phyloP scores from a whole-genome alignment of 2,113 vertebrate species.

The Pungitius pungitius region DNA sequence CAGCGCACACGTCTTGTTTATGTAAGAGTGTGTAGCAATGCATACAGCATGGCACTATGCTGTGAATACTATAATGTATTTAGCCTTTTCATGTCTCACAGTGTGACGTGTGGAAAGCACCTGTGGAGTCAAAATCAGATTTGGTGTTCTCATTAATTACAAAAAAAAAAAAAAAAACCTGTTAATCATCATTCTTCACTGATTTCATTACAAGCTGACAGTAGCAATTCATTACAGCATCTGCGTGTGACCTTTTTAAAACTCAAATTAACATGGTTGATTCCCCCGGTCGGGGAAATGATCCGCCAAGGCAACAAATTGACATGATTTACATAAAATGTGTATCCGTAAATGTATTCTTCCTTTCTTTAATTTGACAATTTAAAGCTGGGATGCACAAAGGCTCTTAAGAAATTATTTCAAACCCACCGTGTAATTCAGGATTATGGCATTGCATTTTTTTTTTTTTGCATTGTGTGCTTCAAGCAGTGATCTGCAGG shows the following conservation, averaged over 20 bases:
- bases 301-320: conserved; percentile 33
- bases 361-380: neutral
- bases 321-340: conserved; percentile 18
- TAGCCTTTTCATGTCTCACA: neutral
- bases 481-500: neutral
- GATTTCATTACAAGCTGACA: conserved; percentile 47
- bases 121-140: conserved; percentile 11
- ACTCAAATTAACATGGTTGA: conserved; percentile 43
- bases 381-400: neutral
- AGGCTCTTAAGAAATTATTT: neutral
- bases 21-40: conserved; percentile 15
- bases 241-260: conserved; percentile 55
- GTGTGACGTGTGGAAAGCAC: neutral
- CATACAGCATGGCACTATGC: neutral
- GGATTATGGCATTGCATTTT: neutral
- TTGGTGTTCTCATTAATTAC: conserved; percentile 41
- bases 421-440: neutral
- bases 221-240: conserved; percentile 43
- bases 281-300: conserved; percentile 7
- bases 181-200: conserved; percentile 51
- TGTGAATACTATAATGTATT: neutral
- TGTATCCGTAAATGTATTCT: neutral
- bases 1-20: conserved; percentile 41
- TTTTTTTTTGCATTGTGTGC: neutral
- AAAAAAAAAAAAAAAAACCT: conserved; percentile 28